Percentiles rank a stretch among this genome's conserved stretches.
Conservation (phyloP, 37 sponge, comb jelly and placozoan genomes). For the Aplysina aerophoba region DNA sequence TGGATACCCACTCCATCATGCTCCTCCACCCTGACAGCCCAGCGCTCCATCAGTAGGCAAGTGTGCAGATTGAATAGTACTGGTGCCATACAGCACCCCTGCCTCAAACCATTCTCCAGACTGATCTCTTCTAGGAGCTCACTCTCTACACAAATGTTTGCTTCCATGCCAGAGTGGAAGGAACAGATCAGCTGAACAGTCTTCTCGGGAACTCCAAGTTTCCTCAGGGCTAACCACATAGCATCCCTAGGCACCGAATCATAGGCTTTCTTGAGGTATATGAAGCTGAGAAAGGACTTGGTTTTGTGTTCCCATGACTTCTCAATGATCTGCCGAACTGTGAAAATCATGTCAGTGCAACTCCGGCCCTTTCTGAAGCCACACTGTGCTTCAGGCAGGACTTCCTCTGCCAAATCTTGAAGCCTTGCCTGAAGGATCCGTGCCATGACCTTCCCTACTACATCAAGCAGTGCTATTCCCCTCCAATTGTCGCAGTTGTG, state of each 20-base stretch:
- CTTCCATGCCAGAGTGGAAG: not conserved
- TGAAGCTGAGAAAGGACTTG: not conserved
- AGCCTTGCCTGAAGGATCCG: not conserved
- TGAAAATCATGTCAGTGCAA: slow-evolving; percentile 1
- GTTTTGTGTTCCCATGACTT: not conserved
- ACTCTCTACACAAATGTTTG: not conserved
- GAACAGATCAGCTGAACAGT: not conserved
- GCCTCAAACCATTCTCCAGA: not conserved
- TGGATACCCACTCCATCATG: not conserved
- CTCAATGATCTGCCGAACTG: not conserved
- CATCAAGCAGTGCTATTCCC: not conserved
- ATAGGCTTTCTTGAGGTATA: not conserved
- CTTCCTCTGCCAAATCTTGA: not conserved
- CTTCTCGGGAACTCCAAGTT: not conserved
- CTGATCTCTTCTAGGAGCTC: not conserved
- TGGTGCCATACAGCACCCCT: slow-evolving; percentile 5
- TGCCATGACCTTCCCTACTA: not conserved
- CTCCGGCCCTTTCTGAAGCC: not conserved
- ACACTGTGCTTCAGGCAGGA: not conserved
- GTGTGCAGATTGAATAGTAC: not conserved
- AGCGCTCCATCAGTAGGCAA: not conserved
- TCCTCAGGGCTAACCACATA: not conserved
- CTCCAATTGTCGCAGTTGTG: not conserved
- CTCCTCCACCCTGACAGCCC: not conserved
- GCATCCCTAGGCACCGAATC: not conserved